A percentile compares a stretch with the other conserved stretches of the same genome.
phyloP scores from a whole-genome alignment of 2,888 invertebrate genomes.

The Drosophila hamatofila region DNA sequence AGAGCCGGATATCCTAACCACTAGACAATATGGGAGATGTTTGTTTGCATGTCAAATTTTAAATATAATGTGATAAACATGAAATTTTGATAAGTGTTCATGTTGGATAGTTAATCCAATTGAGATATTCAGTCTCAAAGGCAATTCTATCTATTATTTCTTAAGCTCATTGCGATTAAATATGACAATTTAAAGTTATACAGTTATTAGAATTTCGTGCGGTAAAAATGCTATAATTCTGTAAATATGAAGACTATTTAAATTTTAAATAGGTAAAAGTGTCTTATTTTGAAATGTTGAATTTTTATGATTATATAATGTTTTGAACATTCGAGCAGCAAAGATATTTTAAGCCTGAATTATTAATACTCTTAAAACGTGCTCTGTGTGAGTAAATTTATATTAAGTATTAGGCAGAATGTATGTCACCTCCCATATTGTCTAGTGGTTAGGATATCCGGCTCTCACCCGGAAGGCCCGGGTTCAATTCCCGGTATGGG shows the following conservation, averaged over 20 bases:
- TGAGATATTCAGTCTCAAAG: background rate
- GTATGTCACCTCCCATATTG: conserved; percentile 77
- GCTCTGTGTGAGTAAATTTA: background rate
- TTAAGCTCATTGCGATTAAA: background rate
- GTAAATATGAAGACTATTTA: no score
- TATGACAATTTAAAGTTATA: background rate
- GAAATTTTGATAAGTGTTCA: background rate
- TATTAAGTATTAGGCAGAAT: fast-evolving
- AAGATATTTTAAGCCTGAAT: no score
- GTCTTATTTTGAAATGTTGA: no score
- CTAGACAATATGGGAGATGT: conserved; percentile 85
- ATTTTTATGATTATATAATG: no score
- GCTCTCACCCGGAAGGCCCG: conserved; percentile 87
- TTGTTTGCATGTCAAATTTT: fast-evolving
- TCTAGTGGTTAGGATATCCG: conserved; percentile 85
- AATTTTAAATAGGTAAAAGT: no score
- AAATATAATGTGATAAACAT: background rate
- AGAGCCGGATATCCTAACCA: conserved; percentile 86
- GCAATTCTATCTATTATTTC: background rate
- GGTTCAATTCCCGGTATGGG: conserved; percentile 96
- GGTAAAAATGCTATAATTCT: no score
- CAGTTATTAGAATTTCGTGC: background rate
- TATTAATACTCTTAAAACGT: no score
- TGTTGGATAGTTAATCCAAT: background rate
- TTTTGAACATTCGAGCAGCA: no score